These are phyloP conservation scores for Hesperia comma DNA, from an alignment of 2,888 invertebrate genomes.

Conservation along the genomic window DNA sequence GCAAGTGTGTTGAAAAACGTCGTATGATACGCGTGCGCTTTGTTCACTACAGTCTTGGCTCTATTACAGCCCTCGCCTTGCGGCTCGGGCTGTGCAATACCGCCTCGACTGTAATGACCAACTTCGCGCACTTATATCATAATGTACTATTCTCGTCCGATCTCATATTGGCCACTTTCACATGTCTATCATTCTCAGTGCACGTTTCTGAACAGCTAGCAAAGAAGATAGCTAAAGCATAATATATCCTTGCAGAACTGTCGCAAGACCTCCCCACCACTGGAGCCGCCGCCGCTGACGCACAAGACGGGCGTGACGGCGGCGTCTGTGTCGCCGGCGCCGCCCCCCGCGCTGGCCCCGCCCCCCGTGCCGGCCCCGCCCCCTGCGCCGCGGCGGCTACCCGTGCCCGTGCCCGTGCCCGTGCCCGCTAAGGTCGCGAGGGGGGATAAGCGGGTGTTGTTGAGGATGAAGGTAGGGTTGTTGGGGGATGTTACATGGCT, in stretches of 20 bases:
- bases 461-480: constrained; percentile 66
- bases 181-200: too few relatives aligned
- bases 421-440: constrained; percentile 49
- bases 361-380: constrained; percentile 37
- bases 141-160: too few relatives aligned
- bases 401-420: constrained; percentile 42
- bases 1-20: too few relatives aligned
- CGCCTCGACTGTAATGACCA: too few relatives aligned
- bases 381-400: constrained; percentile 35
- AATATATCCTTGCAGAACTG: constrained; percentile 64
- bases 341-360: constrained; percentile 16
- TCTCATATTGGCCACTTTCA: too few relatives aligned
- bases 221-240: background rate
- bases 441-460: constrained; percentile 62
- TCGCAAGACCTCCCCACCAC: constrained; percentile 63
- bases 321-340: constrained; percentile 20
- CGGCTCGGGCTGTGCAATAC: too few relatives aligned
- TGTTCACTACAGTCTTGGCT: too few relatives aligned
- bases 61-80: too few relatives aligned
- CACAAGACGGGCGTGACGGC: constrained; percentile 46
- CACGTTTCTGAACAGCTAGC: too few relatives aligned
- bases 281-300: constrained; percentile 75
- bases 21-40: too few relatives aligned
- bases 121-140: too few relatives aligned
- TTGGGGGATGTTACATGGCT: too few relatives aligned